These are phyloP conservation scores for Agonopterix alstromeriana DNA, from an alignment of 2,888 invertebrate species.

Conservation along the genomic window DNA sequence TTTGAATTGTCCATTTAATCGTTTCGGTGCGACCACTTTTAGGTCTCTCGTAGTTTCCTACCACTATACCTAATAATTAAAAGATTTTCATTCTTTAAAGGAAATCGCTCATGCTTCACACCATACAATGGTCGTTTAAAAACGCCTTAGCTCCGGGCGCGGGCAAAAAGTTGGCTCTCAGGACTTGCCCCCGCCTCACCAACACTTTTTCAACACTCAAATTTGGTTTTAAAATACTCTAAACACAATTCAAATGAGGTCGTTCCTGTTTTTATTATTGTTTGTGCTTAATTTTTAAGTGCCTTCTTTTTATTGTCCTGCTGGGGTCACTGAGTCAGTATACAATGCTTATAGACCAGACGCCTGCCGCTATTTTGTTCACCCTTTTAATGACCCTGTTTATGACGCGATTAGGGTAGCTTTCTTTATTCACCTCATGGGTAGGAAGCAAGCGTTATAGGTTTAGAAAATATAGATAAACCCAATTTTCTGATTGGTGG, in stretches of 20 bases:
- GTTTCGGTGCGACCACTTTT: too few relatives aligned
- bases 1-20: too few relatives aligned
- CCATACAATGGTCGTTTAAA: slow-evolving; percentile 31
- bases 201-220: slow-evolving; percentile 16
- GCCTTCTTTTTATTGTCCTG: background rate
- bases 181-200: slow-evolving; percentile 13
- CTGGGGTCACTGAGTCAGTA: background rate
- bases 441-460: background rate
- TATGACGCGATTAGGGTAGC: background rate
- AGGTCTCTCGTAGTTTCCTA: too few relatives aligned
- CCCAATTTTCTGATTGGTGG: too few relatives aligned
- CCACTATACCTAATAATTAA: too few relatives aligned
- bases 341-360: background rate
- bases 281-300: background rate
- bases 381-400: background rate
- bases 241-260: slow-evolving; percentile 12
- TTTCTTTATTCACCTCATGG: background rate
- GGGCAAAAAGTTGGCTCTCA: slow-evolving; percentile 34
- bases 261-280: slow-evolving; percentile 6
- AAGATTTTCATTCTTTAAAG: too few relatives aligned
- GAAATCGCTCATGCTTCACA: too few relatives aligned
- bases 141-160: slow-evolving; percentile 33
- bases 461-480: too few relatives aligned
- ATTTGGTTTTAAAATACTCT: slow-evolving; percentile 32
- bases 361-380: background rate